These are phyloP conservation scores for Endotricha flammealis DNA, from an alignment of 2,888 invertebrate genomes.

Conservation along the genomic window DNA sequence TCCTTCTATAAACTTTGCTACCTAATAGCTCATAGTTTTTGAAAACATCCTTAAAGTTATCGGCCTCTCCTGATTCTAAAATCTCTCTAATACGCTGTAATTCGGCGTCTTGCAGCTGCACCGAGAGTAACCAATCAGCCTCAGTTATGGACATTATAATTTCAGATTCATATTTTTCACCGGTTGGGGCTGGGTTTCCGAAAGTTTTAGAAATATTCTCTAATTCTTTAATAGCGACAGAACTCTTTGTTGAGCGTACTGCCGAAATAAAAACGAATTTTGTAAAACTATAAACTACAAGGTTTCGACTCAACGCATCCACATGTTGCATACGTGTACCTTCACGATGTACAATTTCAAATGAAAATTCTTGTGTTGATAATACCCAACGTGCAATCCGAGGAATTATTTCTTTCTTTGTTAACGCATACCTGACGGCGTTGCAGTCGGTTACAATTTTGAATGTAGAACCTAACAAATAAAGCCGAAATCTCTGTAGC, in stretches of 20 bases:
- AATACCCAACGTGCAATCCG: conserved; percentile 25
- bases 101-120: conserved; percentile 22
- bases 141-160: conserved; percentile 17
- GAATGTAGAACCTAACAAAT: conserved; percentile 29
- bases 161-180: conserved; percentile 17
- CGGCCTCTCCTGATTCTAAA: conserved; percentile 22
- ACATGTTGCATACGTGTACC: conserved; percentile 23
- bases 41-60: conserved; percentile 20
- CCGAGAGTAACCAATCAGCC: conserved; percentile 23
- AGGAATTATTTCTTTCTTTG: conserved; percentile 25
- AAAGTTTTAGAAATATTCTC: conserved; percentile 16
- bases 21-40: conserved; percentile 24
- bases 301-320: conserved; percentile 20
- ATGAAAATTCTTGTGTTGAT: conserved; percentile 22
- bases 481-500: conserved; percentile 30
- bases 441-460: conserved; percentile 26
- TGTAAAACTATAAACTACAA: too few species aligned
- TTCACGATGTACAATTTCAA: conserved; percentile 17
- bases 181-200: conserved; percentile 18
- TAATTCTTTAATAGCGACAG: conserved; percentile 11
- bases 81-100: conserved; percentile 12
- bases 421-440: conserved; percentile 18
- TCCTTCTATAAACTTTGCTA: conserved; percentile 14
- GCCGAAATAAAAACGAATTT: conserved; percentile 32
- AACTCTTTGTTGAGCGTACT: conserved; percentile 13